Percentiles rank a stretch among this genome's conserved stretches.
phyloP scores from a whole-genome alignment of 1,140 invertebrate species.

The Drosophila erecta region DNA sequence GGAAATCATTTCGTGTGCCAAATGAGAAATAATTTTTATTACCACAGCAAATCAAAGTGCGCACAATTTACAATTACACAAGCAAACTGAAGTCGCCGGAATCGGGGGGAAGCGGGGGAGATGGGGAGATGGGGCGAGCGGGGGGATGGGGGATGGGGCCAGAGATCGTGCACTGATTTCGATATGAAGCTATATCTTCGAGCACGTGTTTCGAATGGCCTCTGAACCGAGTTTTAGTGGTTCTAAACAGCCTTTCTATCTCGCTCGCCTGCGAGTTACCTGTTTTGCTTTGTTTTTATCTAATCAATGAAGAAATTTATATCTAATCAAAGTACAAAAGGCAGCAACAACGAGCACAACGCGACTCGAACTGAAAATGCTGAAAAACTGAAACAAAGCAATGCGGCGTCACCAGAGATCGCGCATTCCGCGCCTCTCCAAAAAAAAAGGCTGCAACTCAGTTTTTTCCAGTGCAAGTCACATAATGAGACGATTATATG shows the following conservation, averaged over 20 bases:
- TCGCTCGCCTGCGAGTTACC: constrained; percentile 17
- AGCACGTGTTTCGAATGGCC: constrained; percentile 45
- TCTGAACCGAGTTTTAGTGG: constrained; percentile 31
- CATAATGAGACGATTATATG: constrained; percentile 51
- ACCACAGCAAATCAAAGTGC: constrained; percentile 71
- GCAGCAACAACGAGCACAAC: constrained; percentile 20
- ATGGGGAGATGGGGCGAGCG: not conserved
- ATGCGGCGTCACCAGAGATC: constrained; percentile 36
- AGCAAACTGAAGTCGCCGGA: constrained; percentile 8
- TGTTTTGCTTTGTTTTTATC: constrained; percentile 68
- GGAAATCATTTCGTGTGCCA: constrained; percentile 63
- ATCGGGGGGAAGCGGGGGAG: not conserved
- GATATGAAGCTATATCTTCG: constrained; percentile 48
- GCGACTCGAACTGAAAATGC: constrained; percentile 33
- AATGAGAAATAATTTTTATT: constrained; percentile 69
- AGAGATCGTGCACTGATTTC: constrained; percentile 61
- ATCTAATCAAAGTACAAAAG: constrained; percentile 75
- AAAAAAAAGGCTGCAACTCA: not conserved
- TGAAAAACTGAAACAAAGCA: constrained; percentile 48
- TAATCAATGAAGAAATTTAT: constrained; percentile 82
- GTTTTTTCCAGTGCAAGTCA: constrained; percentile 42
- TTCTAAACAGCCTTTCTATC: constrained; percentile 25
- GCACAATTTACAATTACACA: constrained; percentile 71
- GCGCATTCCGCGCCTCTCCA: not conserved
- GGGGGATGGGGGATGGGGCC: not conserved